Evolutionary conservation across 2,113 vertebrate species (phyloP).

Genomic region (Antechinus flavipes): DNA sequence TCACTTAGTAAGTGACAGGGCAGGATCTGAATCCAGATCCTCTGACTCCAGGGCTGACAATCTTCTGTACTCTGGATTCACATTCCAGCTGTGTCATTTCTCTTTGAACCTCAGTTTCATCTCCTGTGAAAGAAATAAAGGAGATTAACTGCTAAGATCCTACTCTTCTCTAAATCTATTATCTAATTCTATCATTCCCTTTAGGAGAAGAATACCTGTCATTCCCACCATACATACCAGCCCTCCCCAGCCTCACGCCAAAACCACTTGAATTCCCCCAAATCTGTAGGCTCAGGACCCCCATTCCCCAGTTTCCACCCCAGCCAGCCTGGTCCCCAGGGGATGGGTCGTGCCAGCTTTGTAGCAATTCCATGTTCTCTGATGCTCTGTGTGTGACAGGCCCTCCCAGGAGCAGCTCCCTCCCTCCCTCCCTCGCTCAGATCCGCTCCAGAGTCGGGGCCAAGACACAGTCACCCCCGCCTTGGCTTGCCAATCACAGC

Average conservation of each 20-base stretch:
- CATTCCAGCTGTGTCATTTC: background rate
- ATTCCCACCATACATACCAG: background rate
- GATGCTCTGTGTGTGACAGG: background rate
- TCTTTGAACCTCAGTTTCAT: background rate
- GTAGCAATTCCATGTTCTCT: background rate
- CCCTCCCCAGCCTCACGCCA: background rate
- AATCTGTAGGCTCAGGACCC: background rate
- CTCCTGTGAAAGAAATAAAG: background rate
- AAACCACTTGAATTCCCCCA: background rate
- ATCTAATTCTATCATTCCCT: background rate
- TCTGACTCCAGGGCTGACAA: background rate
- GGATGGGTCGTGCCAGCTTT: background rate
- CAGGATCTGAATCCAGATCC: background rate
- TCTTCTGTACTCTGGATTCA: background rate
- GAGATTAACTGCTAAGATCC: background rate
- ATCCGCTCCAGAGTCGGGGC: background rate
- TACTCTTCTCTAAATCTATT: background rate
- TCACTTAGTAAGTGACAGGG: background rate
- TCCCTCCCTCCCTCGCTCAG: background rate
- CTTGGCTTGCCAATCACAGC: background rate
- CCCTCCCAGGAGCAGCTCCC: background rate
- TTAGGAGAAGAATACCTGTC: background rate
- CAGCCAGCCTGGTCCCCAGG: background rate
- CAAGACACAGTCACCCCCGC: background rate
- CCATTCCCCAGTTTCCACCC: background rate